These are phyloP conservation scores for Caenorhabditis macrosperma DNA, from an alignment of 2,888 invertebrate genomes.

Conservation along the genomic window DNA sequence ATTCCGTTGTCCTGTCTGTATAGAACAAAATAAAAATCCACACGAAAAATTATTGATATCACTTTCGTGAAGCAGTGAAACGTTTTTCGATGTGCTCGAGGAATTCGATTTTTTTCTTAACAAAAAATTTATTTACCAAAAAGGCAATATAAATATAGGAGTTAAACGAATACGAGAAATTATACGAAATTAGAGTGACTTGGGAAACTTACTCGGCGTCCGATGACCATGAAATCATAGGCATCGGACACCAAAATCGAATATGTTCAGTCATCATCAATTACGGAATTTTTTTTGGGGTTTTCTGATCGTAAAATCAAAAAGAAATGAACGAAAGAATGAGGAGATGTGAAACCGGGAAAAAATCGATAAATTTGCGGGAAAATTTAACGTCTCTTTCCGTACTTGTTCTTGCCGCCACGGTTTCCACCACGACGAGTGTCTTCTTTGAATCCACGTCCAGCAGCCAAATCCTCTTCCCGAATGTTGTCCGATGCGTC, in stretches of 20 bases:
- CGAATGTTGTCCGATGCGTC: conserved; percentile 59
- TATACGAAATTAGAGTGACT: neutral
- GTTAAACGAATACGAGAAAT: conserved; percentile 3
- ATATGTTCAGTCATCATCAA: neutral
- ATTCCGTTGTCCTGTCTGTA: too few species aligned
- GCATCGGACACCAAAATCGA: conserved; percentile 16
- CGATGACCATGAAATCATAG: neutral
- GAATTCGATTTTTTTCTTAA: neutral
- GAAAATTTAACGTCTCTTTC: conserved; percentile 62
- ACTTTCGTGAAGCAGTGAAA: too few species aligned
- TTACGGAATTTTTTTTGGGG: conserved; percentile 4
- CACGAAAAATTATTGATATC: too few species aligned
- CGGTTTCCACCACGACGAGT: conserved; percentile 54
- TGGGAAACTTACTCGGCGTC: neutral
- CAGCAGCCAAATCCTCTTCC: conserved; percentile 71
- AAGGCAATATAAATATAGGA: neutral
- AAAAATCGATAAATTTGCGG: neutral
- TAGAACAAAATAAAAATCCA: too few species aligned
- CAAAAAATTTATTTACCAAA: neutral
- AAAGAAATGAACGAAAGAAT: neutral
- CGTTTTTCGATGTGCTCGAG: too few species aligned
- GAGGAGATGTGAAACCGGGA: neutral
- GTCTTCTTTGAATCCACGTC: conserved; percentile 62
- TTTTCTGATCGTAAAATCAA: neutral
- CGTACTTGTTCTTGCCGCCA: conserved; percentile 69